These are phyloP conservation scores for Felis catus DNA, from an alignment of 2,113 vertebrate species.

Conservation along the genomic window F.catus_Fca126_mat1.0 CM031414.1:23675501-23676000, in stretches of 20 bases:
- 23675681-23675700: neutral
- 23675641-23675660: neutral
- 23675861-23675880: neutral
- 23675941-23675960: conserved; percentile 9
- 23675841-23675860: neutral
- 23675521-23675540: neutral
- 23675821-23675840: neutral
- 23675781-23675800: neutral
- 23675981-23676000: conserved; percentile 91
- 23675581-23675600: neutral
- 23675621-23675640: neutral
- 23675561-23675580: neutral
- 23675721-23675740: neutral
- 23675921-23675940: neutral
- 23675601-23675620: neutral
- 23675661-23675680: neutral
- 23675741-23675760: neutral
- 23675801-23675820: neutral
- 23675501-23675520: conserved; percentile 95
- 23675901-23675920: too few relatives aligned
- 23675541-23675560: neutral
- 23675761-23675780: neutral
- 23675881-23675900: neutral
- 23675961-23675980: conserved; percentile 88
- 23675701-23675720: neutral